Base-by-base conservation (phyloP, 53 echinoderm and acorn worm species). In the Echinarachnius parma region DNA sequence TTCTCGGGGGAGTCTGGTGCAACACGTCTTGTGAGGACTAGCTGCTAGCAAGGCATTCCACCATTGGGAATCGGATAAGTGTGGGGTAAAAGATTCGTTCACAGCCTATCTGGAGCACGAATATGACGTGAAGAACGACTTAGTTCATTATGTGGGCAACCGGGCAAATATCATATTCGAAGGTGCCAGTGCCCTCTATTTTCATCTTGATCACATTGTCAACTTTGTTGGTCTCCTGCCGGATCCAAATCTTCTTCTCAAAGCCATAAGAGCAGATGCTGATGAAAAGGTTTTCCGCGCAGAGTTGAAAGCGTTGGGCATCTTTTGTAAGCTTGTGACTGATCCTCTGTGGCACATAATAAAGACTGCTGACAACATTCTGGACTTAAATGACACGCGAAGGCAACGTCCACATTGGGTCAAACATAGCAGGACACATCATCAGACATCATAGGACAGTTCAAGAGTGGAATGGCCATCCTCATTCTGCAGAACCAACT, bases 41-140 rank as follows among this genome's bases (percentile, higher is more conserved):
- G n/a, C 78, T 24, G 53, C 78, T 8, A 84, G 84, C 62, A 61
- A 84, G 62, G 69, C 84, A 15, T 78, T 84, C 44, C 77, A 78
- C 37, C 78, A 78, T 28, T 22, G 70, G 19, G 84, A 54, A 10
- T 84, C 48, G 5, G 84, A 84, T 28, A 59, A 84, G 47, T 60
- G 34, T 21, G 84, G 84, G 4, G 72, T 69, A 3, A 70, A 84
- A 61, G 84, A 84, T 53, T 18, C 44, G 9, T 83, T 83, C 39
- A 62, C 78, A 18, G 19, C 78, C 2, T 84, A 62, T 56, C 34
- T 72, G 14, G 42, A 78, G 47, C 52, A 84, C 16, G 69, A 45
- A 1, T 34, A 21, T 53, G 64, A 42, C n/a, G 72, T 62, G 5
- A 64, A 54, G 30, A 79, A 79, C 32, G 24, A 60, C 18, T 25